phyloP scores from a whole-genome alignment of 1,140 invertebrate genomes.

The Temnothorax longispinosus region DNA sequence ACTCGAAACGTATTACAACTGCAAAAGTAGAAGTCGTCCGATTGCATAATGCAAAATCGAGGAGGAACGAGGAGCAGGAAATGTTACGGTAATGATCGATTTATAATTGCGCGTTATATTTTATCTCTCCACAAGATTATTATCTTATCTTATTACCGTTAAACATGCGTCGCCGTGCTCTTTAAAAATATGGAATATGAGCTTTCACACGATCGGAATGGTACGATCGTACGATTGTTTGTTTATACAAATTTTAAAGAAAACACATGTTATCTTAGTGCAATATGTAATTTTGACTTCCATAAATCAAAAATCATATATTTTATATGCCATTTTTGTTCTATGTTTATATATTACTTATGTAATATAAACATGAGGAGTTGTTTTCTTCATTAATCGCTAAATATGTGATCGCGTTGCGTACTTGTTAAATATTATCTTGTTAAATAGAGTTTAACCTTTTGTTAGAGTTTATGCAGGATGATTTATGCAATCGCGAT shows the following conservation, averaged over 20 bases:
- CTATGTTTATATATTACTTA: conserved; percentile 10
- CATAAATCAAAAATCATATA: conserved; percentile 12
- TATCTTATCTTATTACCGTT: conserved; percentile 25
- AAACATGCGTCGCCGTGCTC: conserved; percentile 25
- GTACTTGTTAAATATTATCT: conserved; percentile 15
- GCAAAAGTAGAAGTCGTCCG: conserved; percentile 35
- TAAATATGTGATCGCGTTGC: not conserved
- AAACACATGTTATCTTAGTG: not conserved
- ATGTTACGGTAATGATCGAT: conserved; percentile 17
- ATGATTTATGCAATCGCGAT: not conserved
- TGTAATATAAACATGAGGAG: not conserved
- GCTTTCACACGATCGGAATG: not conserved
- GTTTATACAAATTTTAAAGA: conserved; percentile 47
- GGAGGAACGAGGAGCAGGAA: conserved; percentile 1
- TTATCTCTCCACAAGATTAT: conserved; percentile 32
- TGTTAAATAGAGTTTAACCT: not conserved
- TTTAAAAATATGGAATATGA: conserved; percentile 11
- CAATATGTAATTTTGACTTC: conserved; percentile 16
- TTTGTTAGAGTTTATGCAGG: conserved; percentile 10
- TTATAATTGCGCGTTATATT: conserved; percentile 32
- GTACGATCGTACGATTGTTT: conserved; percentile 19
- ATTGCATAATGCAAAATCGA: conserved; percentile 20
- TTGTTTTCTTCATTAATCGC: not conserved
- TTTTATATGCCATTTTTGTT: conserved; percentile 14
- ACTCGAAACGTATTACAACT: not conserved